These are phyloP conservation scores for Stichopus horrens DNA, from an alignment of 53 echinoderm and acorn worm genomes.

Conservation along the genomic window DNA sequence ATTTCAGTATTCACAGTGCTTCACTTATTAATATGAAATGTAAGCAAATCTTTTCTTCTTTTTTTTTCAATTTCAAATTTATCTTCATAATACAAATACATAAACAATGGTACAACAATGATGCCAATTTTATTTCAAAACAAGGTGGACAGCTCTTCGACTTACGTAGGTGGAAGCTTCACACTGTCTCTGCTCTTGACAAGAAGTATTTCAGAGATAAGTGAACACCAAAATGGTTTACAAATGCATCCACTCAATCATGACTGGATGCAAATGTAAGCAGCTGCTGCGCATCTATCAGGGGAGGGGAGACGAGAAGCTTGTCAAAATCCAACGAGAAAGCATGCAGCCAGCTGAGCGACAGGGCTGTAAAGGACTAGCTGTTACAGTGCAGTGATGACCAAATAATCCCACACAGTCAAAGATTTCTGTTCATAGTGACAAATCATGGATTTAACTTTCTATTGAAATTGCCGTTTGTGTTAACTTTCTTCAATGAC, in stretches of 20 bases:
- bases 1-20: conserved; percentile 16
- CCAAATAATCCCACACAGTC: conserved; percentile 12
- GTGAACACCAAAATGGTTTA: conserved; percentile 36
- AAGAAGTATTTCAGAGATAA: background rate
- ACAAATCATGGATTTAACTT: no score
- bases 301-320: background rate
- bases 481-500: background rate
- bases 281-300: conserved; percentile 3
- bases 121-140: no score
- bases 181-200: no score
- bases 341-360: conserved; percentile 6
- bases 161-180: no score
- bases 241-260: conserved; percentile 22
- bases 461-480: no score
- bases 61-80: background rate
- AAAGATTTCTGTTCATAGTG: background rate
- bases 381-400: conserved; percentile 6
- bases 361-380: conserved; percentile 2
- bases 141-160: no score
- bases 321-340: background rate
- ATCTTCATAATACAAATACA: background rate
- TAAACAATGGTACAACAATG: no score
- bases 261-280: conserved; percentile 32
- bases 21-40: no score
- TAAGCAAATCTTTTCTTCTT: background rate